Percentiles rank a stretch among this genome's conserved stretches.
These are phyloP conservation scores for Amitus sp. DNA, from an alignment of 2,888 invertebrate species.

Conservation along the genomic window DNA sequence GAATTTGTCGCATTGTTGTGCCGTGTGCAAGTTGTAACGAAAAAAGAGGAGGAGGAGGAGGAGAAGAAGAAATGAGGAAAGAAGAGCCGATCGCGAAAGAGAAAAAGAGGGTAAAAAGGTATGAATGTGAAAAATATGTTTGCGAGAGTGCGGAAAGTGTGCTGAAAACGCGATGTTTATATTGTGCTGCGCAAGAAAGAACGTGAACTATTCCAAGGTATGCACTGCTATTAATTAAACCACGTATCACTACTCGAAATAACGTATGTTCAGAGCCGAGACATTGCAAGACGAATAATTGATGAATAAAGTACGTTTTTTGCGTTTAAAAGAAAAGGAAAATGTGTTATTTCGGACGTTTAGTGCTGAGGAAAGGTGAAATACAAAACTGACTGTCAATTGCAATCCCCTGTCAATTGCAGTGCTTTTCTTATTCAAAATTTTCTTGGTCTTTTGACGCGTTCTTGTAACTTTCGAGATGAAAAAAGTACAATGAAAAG, in stretches of 20 bases:
- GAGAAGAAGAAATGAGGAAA: constrained; percentile 23
- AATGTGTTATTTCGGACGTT: constrained; percentile 64
- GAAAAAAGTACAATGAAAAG: constrained; percentile 4
- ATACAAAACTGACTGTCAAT: constrained; percentile 50
- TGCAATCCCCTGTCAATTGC: constrained; percentile 40
- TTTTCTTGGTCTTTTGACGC: not conserved
- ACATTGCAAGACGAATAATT: constrained; percentile 31
- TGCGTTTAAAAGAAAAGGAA: constrained; percentile 35
- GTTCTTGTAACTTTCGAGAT: constrained; percentile 23
- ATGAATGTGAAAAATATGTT: constrained; percentile 24
- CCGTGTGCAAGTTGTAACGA: constrained; percentile 40
- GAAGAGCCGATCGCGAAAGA: too few relatives aligned
- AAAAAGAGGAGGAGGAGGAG: constrained; percentile 33
- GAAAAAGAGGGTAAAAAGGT: not conserved
- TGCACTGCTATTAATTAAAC: constrained; percentile 64
- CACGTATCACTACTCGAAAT: constrained; percentile 62
- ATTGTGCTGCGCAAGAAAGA: constrained; percentile 67
- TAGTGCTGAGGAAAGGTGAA: constrained; percentile 68
- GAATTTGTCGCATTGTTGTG: too few relatives aligned
- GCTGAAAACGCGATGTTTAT: constrained; percentile 64
- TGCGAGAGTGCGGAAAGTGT: constrained; percentile 52
- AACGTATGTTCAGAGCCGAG: constrained; percentile 56
- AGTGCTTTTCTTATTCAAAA: constrained; percentile 36
- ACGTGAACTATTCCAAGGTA: constrained; percentile 67
- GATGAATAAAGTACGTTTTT: constrained; percentile 45